Percentiles rank a stretch among this genome's conserved stretches.
phyloP scores from a whole-genome alignment of 1,140 invertebrate genomes.

The Nasonia vitripennis region DNA sequence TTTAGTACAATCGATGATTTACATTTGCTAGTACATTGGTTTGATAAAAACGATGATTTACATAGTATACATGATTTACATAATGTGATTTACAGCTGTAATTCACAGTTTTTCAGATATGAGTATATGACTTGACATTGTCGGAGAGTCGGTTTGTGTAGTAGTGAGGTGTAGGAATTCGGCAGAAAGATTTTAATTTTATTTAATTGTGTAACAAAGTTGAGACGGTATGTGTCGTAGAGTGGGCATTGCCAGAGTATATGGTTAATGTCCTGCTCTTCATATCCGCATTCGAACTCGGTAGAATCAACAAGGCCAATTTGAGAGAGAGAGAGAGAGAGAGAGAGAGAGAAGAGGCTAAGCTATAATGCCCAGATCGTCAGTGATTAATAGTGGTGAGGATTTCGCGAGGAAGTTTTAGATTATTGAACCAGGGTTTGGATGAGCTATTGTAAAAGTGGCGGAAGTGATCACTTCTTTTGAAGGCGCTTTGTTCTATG shows the following conservation, averaged over 20 bases:
- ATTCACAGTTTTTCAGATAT: too few species aligned
- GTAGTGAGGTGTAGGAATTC: background rate
- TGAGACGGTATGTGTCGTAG: too few species aligned
- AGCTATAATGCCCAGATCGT: background rate
- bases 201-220: background rate
- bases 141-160: too few species aligned
- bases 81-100: too few species aligned
- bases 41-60: too few species aligned
- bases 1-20: too few species aligned
- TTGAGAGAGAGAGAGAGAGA: too few species aligned
- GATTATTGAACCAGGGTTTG: background rate
- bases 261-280: background rate
- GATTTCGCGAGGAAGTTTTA: background rate
- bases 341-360: background rate
- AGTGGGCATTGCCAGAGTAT: constrained; percentile 26
- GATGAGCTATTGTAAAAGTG: background rate
- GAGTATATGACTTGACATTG: background rate
- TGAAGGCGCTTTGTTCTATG: background rate
- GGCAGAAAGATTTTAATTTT: background rate
- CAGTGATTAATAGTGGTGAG: background rate
- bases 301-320: background rate
- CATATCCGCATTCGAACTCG: background rate
- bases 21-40: too few species aligned
- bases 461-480: background rate
- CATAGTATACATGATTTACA: too few species aligned